Conservation (phyloP, 2,113 vertebrate genomes). For the Centrocercus urophasianus region DNA sequence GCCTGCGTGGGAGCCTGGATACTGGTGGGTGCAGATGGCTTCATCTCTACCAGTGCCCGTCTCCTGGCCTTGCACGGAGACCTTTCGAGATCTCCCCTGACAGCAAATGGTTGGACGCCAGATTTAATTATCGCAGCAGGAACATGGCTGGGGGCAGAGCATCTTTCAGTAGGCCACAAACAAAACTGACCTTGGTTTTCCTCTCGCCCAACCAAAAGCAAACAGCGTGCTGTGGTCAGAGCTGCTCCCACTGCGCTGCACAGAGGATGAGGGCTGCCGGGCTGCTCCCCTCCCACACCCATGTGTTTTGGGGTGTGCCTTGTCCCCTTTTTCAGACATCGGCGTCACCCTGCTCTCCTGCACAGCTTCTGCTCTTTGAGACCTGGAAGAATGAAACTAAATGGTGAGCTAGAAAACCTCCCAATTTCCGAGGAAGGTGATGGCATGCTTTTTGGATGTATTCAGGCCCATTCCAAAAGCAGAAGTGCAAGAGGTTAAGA, state of each 20-base stretch:
- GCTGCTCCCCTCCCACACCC: not conserved
- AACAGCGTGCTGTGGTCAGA: not conserved
- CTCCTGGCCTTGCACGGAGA: slow-evolving; percentile 25
- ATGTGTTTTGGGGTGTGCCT: fast-evolving
- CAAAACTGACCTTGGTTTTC: slow-evolving; percentile 63
- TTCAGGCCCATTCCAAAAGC: not conserved
- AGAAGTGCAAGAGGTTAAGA: not conserved
- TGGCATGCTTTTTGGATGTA: not conserved
- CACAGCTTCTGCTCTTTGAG: not conserved
- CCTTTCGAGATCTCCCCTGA: slow-evolving; percentile 20
- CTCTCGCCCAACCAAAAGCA: not conserved
- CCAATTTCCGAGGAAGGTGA: not conserved
- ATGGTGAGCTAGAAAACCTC: not conserved
- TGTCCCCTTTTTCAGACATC: not conserved
- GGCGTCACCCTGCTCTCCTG: not conserved
- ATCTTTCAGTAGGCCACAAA: slow-evolving; percentile 40
- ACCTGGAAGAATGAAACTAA: not conserved
- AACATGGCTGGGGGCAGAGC: slow-evolving; percentile 33
- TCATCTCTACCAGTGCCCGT: fast-evolving
- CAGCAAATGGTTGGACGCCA: slow-evolving; percentile 32
- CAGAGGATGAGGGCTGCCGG: not conserved
- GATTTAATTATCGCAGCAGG: slow-evolving; percentile 58
- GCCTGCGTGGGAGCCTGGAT: not conserved
- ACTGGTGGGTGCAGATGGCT: not conserved
- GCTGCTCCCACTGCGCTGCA: fast-evolving